Conservation (phyloP, 2,888 invertebrate species). For the Ophioninae sp. region DNA sequence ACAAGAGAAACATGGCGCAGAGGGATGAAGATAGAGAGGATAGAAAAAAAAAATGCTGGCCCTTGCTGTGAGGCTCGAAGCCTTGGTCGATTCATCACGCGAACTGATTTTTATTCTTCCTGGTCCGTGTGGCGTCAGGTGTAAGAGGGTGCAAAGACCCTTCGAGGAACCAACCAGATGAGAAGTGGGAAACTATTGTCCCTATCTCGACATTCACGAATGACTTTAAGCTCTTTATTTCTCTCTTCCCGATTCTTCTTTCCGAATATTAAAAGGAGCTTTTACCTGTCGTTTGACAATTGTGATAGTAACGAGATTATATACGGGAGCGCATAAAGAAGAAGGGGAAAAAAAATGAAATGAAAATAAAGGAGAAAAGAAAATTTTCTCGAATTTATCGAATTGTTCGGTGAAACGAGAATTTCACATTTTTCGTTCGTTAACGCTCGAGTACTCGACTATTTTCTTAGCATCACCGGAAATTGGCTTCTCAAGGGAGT, state of each 20-base stretch:
- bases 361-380: background rate
- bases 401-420: constrained; percentile 46
- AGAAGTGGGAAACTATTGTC: constrained; percentile 53
- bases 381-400: constrained; percentile 40
- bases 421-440: constrained; percentile 47
- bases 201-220: constrained; percentile 20
- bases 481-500: constrained; percentile 62
- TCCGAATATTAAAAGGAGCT: constrained; percentile 43
- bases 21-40: background rate
- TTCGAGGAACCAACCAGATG: constrained; percentile 6
- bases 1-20: background rate
- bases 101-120: constrained; percentile 58
- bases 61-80: constrained; percentile 37
- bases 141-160: constrained; percentile 12
- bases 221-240: constrained; percentile 18
- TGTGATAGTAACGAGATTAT: constrained; percentile 36
- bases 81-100: constrained; percentile 58
- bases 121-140: constrained; percentile 33
- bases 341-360: background rate
- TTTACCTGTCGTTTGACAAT: constrained; percentile 14
- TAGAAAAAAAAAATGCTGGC: constrained; percentile 42
- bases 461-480: constrained; percentile 39
- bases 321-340: constrained; percentile 2
- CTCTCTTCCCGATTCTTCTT: constrained; percentile 1
- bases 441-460: constrained; percentile 22